Evolutionary conservation across 2,113 vertebrate species (phyloP), one percentile per base, ranked within the genome.

Genomic region (Sceloporus tristichus): DNA sequence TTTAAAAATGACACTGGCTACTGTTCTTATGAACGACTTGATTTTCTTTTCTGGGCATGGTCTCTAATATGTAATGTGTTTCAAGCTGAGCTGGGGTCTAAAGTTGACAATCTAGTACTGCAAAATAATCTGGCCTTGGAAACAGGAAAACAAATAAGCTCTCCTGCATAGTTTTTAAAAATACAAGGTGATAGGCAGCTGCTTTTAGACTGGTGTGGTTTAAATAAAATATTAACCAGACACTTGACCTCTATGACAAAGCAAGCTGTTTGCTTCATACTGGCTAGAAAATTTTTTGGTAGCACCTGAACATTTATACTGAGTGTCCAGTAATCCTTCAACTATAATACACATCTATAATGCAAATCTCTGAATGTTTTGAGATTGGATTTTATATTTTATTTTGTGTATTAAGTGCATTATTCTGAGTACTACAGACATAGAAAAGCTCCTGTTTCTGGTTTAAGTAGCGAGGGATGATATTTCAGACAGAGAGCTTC

Each of bases 151-250:
- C 2, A 71, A 71, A 21, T 19, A 48, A 84, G 16, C 2, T 48
- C 25, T 83, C 66, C 27, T 71, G 21, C 16, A 21, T 71, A n/a
- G 2, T 13, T 79, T 86, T 38, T 54, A 40, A 86, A 66, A 84
- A 84, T 84, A 18, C 54, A 73, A 27, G 7, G 4, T 73, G 48
- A 56, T 48, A 81, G n/a, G 21, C 65, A 8, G 19, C 53, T 29
- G n/a, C 34, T 71, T 73, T 59, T 80, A 73, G 23, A 80, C 73
- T 42, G 77, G 18, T 29, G 23, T 80, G 42, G 42, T 18, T 66
- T 84, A 38, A 80, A 75, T 85, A 59, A 87, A 73, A 73, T 56
- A 87, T 73, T 29, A 87, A 73, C n/a, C 48, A 59, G 34, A 73
- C 16, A 56, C 7, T 80, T 87, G 16, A 87, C 23, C 16, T 59